Conservation (phyloP, 2,888 invertebrate genomes). For the Drosophila prostipennis region DNA sequence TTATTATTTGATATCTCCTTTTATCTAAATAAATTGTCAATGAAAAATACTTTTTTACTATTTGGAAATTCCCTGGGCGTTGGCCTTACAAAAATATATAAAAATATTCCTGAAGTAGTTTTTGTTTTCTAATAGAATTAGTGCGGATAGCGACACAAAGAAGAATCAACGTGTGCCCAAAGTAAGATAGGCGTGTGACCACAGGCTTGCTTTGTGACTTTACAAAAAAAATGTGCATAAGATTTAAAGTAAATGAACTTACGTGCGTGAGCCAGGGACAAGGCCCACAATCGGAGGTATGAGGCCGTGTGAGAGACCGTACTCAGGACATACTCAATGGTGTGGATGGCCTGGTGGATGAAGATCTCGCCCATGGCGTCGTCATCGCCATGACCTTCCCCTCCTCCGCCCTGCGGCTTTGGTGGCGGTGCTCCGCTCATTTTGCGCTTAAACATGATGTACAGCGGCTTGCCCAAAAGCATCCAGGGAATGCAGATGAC, state of each 20-base stretch:
- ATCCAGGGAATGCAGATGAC: slow-evolving; percentile 96
- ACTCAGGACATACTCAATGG: slow-evolving; percentile 97
- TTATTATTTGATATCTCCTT: not conserved
- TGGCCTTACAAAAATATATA: not conserved
- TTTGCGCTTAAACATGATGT: slow-evolving; percentile 86
- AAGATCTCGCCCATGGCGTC: slow-evolving; percentile 93
- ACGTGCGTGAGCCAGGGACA: slow-evolving; percentile 98
- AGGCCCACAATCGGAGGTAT: slow-evolving; percentile 97
- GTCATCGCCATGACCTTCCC: slow-evolving; percentile 82
- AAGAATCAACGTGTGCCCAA: too few relatives aligned
- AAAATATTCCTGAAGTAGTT: too few relatives aligned
- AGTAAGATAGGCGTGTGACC: too few relatives aligned
- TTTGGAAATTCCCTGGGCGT: not conserved
- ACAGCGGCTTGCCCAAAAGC: slow-evolving; percentile 95
- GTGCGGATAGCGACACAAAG: too few relatives aligned
- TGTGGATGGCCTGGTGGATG: slow-evolving; percentile 97
- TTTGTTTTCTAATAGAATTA: too few relatives aligned
- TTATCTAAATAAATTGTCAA: not conserved
- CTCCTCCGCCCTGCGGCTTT: slow-evolving; percentile 15
- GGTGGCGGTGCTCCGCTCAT: slow-evolving; percentile 21
- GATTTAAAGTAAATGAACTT: slow-evolving; percentile 72
- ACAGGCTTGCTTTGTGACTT: too few relatives aligned
- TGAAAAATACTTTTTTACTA: not conserved
- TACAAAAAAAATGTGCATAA: too few relatives aligned
- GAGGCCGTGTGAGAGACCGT: slow-evolving; percentile 98